These are phyloP conservation scores for Neolamprologus sp. DNA, from an alignment of 2,113 vertebrate genomes.

Conservation along the genomic window DNA sequence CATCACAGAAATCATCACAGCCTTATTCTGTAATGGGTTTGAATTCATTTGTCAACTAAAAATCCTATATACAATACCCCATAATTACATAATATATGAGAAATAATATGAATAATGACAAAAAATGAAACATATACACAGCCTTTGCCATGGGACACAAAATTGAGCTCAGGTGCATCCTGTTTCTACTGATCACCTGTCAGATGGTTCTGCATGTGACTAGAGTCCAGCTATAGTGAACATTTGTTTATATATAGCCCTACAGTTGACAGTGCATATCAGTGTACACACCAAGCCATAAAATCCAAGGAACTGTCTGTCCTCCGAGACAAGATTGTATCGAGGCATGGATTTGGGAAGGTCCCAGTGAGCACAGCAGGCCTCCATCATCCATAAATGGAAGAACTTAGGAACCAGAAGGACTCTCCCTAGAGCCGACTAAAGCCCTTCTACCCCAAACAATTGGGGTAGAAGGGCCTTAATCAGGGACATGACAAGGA, in stretches of 20 bases:
- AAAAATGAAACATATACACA: neutral
- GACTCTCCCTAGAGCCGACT: neutral
- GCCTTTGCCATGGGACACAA: neutral
- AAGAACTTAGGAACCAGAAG: neutral
- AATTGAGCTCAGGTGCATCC: neutral
- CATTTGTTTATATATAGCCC: neutral
- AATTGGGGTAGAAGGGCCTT: neutral
- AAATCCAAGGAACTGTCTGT: neutral
- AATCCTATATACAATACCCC: neutral
- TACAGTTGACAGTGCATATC: neutral
- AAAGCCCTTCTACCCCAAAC: neutral
- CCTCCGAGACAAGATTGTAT: neutral
- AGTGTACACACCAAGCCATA: neutral
- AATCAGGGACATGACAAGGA: neutral
- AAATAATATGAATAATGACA: neutral
- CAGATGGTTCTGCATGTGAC: neutral
- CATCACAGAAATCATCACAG: neutral
- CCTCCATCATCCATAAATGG: neutral
- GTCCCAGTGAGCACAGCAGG: neutral
- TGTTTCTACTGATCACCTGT: neutral
- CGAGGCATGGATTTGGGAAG: neutral
- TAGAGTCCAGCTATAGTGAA: neutral
- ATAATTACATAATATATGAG: neutral
- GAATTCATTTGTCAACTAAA: neutral
- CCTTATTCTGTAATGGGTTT: neutral